Evolutionary conservation across 2,888 invertebrate genomes (phyloP), one percentile per base, ranked within the genome.

Genomic region (Macaria notata): DNA sequence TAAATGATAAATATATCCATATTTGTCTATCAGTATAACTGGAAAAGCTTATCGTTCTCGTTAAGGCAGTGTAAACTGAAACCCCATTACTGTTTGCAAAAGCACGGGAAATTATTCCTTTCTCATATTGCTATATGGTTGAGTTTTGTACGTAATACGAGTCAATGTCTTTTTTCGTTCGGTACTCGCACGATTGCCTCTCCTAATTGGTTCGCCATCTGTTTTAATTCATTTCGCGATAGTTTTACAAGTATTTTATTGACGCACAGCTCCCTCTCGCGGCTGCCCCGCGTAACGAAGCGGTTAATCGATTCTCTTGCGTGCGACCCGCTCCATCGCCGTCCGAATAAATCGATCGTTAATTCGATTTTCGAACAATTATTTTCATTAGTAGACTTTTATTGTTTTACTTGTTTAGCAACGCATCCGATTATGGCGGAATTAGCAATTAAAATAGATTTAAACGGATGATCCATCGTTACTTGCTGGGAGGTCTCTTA

Each of bases 221-320:
- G 90, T 87, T 89, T 89, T 86, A 89, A 91, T 91, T 91, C 90
- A 90, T 87, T 89, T 88, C 77, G 88, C 89, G 87, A 90, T 90
- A 90, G 90, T 89, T 91, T 88, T 88, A 90, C 90, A 90, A 87
- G 90, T 88, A 89, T 89, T 90, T 89, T 88, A 90, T 86, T 88
- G 90, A 88, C 83, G 84, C 84, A 86, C 85, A 86, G 87, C 90
- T 86, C 90, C 89, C 87, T 86, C 88, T 86, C 86, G 83, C 80
- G 84, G 79, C 69, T 75, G 75, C 69, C 59, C 70, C 76, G 81
- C 78, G 87, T 82, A 87, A 84, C 87, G 78, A 81, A 83, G 76
- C 90, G 87, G 79, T 85, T 88, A 88, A 90, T 87, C 90, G 91
- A 91, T 88, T 89, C 86, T 82, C 81, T 86, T 84, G 87, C 86